Percentiles rank a stretch among this genome's conserved stretches.
phyloP scores from a whole-genome alignment of 2,888 invertebrate genomes.

The Salpingus planirostris region DNA sequence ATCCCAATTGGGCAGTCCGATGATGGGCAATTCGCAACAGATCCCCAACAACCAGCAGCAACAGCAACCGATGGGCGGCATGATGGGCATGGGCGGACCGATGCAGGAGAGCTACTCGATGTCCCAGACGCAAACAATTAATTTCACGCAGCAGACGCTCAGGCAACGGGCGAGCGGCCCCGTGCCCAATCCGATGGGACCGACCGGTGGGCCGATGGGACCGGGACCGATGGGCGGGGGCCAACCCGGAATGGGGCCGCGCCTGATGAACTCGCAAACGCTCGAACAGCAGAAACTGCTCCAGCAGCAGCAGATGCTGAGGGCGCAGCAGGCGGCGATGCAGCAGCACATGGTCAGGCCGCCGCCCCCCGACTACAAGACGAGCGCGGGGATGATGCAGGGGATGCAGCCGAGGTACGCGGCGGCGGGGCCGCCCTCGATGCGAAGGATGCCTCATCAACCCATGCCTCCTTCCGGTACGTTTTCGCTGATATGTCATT shows the following conservation, averaged over 20 bases:
- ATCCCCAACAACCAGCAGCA: constrained; percentile 19
- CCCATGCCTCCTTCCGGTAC: constrained; percentile 62
- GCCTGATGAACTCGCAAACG: constrained; percentile 28
- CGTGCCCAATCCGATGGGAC: constrained; percentile 23
- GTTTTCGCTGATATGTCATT: constrained; percentile 15
- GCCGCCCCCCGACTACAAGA: constrained; percentile 81
- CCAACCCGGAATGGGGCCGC: constrained; percentile 26
- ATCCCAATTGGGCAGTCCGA: constrained; percentile 10
- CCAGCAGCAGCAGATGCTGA: constrained; percentile 47
- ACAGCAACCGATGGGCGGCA: constrained; percentile 11
- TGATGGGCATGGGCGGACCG: constrained; percentile 16
- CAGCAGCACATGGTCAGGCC: constrained; percentile 48
- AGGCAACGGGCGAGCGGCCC: constrained; percentile 36
- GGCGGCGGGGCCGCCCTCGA: constrained; percentile 43
- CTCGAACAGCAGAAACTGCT: constrained; percentile 39
- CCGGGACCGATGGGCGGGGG: constrained; percentile 16
- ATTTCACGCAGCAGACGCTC: constrained; percentile 67
- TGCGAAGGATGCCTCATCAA: constrained; percentile 60
- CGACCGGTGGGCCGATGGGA: constrained; percentile 23
- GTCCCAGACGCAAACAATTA: constrained; percentile 78
- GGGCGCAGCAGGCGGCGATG: constrained; percentile 47
- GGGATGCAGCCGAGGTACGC: constrained; percentile 39
- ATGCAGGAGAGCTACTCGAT: constrained; percentile 56
- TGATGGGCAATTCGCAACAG: too few relatives aligned
- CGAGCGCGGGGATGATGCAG: constrained; percentile 47